Evolutionary conservation across 1,140 invertebrate species (phyloP).

Genomic region (Aphelinus certus): DNA sequence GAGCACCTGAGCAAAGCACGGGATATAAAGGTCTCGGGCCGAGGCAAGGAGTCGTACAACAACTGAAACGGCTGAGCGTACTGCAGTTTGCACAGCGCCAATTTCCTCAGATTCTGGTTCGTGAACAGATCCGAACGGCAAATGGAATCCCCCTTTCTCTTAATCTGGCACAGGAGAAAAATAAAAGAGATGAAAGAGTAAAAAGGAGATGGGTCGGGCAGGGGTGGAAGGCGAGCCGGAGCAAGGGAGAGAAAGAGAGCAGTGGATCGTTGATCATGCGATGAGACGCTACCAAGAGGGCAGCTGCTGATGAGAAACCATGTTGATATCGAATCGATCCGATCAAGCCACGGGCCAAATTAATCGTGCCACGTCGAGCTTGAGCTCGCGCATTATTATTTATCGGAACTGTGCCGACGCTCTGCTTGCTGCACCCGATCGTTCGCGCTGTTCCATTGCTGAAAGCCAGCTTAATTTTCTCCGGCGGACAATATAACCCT

Average conservation of each 20-base stretch:
- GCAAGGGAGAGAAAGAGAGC: too few species aligned
- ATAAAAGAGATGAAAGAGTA: background rate
- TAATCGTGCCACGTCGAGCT: background rate
- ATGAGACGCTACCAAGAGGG: too few species aligned
- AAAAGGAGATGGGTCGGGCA: too few species aligned
- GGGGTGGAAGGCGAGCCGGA: too few species aligned
- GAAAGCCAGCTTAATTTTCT: constrained; percentile 16
- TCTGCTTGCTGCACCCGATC: background rate
- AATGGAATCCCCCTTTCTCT: background rate
- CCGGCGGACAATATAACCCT: constrained; percentile 6
- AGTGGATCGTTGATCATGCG: too few species aligned
- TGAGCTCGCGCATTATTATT: background rate
- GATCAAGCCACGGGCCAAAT: too few species aligned
- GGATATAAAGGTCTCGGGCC: background rate
- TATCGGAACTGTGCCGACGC: background rate
- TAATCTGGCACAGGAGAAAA: background rate
- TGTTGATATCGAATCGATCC: too few species aligned
- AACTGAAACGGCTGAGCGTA: background rate
- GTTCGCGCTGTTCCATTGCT: background rate
- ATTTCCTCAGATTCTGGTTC: constrained; percentile 7
- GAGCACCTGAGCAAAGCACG: background rate
- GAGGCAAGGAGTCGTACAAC: background rate
- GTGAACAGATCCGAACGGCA: background rate
- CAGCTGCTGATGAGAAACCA: too few species aligned
- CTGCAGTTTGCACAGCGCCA: background rate